These are phyloP conservation scores for Ellobium chinense DNA, from an alignment of 2,888 invertebrate species.

Conservation along the genomic window DNA sequence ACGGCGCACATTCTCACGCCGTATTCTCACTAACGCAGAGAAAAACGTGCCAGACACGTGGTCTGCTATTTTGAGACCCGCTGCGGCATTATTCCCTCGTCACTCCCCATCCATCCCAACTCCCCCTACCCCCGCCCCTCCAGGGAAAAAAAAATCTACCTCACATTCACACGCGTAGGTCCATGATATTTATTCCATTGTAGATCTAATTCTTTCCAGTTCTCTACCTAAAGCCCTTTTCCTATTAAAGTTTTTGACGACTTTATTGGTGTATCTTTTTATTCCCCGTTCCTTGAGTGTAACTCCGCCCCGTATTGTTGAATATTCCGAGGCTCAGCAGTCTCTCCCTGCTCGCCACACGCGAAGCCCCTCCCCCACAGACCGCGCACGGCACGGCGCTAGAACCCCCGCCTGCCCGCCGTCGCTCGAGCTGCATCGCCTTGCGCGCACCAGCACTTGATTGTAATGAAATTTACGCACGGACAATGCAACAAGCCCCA, in stretches of 20 bases:
- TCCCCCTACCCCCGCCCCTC: background rate
- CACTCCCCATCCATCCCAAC: background rate
- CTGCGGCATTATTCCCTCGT: no score
- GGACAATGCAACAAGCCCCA: slow-evolving; percentile 47
- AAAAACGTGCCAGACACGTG: no score
- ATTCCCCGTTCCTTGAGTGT: background rate
- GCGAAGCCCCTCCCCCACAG: slow-evolving; percentile 15
- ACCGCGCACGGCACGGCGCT: slow-evolving; percentile 11
- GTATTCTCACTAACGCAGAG: no score
- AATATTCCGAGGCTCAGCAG: background rate
- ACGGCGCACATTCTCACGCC: no score
- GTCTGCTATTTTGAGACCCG: background rate
- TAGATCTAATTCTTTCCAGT: background rate
- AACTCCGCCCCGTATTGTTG: slow-evolving; percentile 35
- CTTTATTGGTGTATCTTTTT: slow-evolving; percentile 30
- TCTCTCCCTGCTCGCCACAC: slow-evolving; percentile 30
- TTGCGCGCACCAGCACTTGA: background rate
- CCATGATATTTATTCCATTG: no score
- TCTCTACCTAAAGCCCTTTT: slow-evolving; percentile 15
- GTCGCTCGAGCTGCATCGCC: background rate
- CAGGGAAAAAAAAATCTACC: background rate
- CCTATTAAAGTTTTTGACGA: slow-evolving; percentile 40
- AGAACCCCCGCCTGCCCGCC: background rate
- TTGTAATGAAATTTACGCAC: slow-evolving; percentile 51
- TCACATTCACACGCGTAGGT: no score